These are phyloP conservation scores for Ips nitidus DNA, from an alignment of 1,140 invertebrate genomes.

Conservation along the genomic window DNA sequence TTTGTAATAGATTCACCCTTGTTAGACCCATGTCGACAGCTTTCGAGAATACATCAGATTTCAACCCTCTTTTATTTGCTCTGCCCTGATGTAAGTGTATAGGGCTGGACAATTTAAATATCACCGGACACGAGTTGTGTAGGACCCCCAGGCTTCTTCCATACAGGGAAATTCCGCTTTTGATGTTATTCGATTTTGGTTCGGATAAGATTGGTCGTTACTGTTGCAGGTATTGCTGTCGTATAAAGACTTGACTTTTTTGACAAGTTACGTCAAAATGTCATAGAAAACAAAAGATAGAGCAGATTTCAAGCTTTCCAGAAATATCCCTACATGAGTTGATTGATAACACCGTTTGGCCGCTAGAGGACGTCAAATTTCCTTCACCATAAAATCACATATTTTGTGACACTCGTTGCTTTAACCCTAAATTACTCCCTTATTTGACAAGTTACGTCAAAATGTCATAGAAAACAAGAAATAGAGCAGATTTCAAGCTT, in stretches of 20 bases:
- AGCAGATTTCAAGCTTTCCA: neutral
- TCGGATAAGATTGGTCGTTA: neutral
- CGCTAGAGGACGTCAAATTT: too few relatives aligned
- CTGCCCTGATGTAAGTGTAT: neutral
- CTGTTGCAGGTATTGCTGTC: too few relatives aligned
- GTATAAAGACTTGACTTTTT: neutral
- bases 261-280: neutral
- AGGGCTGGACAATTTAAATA: slow-evolving; percentile 25
- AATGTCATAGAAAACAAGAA: too few relatives aligned
- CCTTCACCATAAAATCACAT: too few relatives aligned
- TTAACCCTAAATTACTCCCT: too few relatives aligned
- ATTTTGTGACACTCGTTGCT: too few relatives aligned
- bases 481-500: too few relatives aligned
- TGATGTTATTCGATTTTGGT: neutral
- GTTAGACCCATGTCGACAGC: slow-evolving; percentile 25
- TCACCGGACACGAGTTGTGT: slow-evolving; percentile 14
- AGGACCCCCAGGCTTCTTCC: neutral
- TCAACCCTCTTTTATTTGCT: slow-evolving; percentile 29
- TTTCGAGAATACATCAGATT: slow-evolving; percentile 27
- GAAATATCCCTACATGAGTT: too few relatives aligned
- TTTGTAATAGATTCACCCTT: slow-evolving; percentile 28
- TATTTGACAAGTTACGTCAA: too few relatives aligned
- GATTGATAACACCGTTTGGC: too few relatives aligned
- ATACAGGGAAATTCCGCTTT: neutral
- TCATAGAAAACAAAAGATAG: neutral